phyloP scores from a whole-genome alignment of 2,888 invertebrate species.

The Orthosia gothica region DNA sequence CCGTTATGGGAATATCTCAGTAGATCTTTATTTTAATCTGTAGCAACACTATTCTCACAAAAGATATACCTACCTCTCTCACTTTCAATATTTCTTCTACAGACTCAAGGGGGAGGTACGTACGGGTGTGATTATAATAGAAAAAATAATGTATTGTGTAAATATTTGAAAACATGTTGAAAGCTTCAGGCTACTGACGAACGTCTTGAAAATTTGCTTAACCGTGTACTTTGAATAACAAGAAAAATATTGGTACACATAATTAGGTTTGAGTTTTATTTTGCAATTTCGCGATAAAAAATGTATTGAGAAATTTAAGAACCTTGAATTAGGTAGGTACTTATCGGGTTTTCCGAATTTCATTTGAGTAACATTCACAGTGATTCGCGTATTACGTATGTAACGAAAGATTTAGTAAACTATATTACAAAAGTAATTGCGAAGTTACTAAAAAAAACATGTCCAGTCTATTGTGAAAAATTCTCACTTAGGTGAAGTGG shows the following conservation, averaged over 20 bases:
- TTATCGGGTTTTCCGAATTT: slow-evolving; percentile 42
- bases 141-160: background rate
- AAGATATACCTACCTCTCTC: background rate
- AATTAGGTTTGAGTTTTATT: slow-evolving; percentile 36
- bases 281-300: slow-evolving; percentile 32
- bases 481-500: no score
- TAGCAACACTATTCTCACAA: background rate
- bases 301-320: slow-evolving; percentile 34
- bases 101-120: background rate
- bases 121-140: background rate
- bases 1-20: background rate
- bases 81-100: background rate
- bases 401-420: background rate
- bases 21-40: slow-evolving; percentile 6
- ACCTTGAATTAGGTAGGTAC: slow-evolving; percentile 9
- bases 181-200: slow-evolving; percentile 6
- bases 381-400: background rate
- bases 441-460: no score
- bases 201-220: slow-evolving; percentile 11
- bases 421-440: background rate
- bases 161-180: background rate
- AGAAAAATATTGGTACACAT: slow-evolving; percentile 9
- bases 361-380: slow-evolving; percentile 1
- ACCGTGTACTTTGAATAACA: slow-evolving; percentile 32
- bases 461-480: no score